Base-by-base conservation (phyloP, 2,797 vertebrate genomes). In the Gastrophryne carolinensis region DNA sequence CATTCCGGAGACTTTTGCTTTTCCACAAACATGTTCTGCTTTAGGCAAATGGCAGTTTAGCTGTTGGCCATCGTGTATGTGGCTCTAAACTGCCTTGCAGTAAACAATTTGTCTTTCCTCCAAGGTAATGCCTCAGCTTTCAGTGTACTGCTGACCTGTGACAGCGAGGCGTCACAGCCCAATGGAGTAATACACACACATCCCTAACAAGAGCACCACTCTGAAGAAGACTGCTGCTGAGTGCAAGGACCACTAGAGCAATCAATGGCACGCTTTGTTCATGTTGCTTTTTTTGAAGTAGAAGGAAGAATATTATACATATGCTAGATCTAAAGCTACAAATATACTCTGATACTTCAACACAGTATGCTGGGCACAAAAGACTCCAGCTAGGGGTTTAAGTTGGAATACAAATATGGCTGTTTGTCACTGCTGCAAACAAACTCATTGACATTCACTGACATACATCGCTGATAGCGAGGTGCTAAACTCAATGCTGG, bases 401-500 rank as follows among this genome's bases (percentile, higher is more conserved):
- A 32, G 67, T 37, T 58, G 15, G 54, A 57, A 34, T 56, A 69
- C 66, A 69, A 69, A 69, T 39, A 54, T 24, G 34, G 54, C 23
- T 26, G 58, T 70, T 68, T 68, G 56, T 68, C 65, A 68, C 34
- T 29, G 3, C 32, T 19, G 50, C 50, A 68, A 32, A 66, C 29
- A 52, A 23, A 52, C 47, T 52, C 44, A 52, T 24, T 30, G 29
- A 66, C 44, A 52, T 24, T 30, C 47, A 66, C 44, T 27, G 13
- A 35, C 50, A 52, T 47, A 50, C 23, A 23, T 15, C 24, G 47
- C 30, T 24, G 47, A 52, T 47, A 52, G 6, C 21, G 56, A 24
- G 26, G 65, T 68, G n/a, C 23, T 19, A 68, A 27, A 68, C 54
- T 68, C 65, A 56, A 56, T 68, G 30, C 53, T 70, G n/a, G 52